Conservation (phyloP, 92 coral and sea anemone species). For the Parazoanthus swiftii region DNA sequence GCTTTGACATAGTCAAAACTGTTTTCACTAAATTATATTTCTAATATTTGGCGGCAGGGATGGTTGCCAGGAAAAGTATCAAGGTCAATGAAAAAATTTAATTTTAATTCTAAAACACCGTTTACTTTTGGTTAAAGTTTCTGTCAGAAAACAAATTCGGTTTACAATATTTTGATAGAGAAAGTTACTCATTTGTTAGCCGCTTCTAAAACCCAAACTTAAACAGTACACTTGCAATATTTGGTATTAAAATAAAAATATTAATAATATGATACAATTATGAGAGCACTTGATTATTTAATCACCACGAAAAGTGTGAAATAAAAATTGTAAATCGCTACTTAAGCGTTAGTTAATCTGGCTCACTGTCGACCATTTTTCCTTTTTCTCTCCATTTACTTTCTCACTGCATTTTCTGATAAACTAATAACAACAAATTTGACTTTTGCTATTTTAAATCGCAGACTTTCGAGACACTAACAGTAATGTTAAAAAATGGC, state of each 20-base stretch:
- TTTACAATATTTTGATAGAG: not conserved
- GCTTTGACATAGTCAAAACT: not conserved
- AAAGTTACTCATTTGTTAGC: not conserved
- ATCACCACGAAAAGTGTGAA: not conserved
- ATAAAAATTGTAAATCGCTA: not conserved
- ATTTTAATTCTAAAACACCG: slow-evolving; percentile 31
- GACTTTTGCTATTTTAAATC: not conserved
- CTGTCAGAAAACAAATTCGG: not conserved
- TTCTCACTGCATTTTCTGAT: not conserved
- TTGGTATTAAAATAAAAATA: not conserved
- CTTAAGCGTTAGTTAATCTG: not conserved
- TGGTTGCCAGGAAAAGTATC: slow-evolving; percentile 30
- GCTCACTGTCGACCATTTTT: not conserved
- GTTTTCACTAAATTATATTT: slow-evolving; percentile 2
- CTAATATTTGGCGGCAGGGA: not conserved
- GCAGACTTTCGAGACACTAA: not conserved
- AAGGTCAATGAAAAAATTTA: slow-evolving; percentile 18
- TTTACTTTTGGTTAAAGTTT: slow-evolving; percentile 13
- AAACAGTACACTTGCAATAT: not conserved
- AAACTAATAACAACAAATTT: not conserved
- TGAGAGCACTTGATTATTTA: too few species aligned
- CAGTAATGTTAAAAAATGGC: not conserved
- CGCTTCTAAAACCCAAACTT: not conserved
- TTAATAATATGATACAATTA: not conserved
- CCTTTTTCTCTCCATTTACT: not conserved